These are phyloP conservation scores for Dendropsophus ebraccatus DNA, from an alignment of 2,113 vertebrate genomes.

Conservation along the genomic window DNA sequence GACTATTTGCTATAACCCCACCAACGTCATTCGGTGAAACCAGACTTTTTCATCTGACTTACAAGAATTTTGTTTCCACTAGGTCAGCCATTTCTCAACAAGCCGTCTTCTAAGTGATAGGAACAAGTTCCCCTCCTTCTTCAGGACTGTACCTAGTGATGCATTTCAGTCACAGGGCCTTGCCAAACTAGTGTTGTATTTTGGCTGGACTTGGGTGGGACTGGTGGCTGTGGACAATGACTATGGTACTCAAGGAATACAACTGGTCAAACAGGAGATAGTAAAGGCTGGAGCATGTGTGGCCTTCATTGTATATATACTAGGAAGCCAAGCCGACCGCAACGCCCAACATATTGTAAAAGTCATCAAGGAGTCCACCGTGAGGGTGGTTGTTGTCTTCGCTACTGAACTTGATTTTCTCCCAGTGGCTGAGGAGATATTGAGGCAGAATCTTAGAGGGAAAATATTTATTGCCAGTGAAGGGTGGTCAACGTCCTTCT, in stretches of 20 bases:
- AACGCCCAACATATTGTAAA: background rate
- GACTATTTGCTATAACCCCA: too few species aligned
- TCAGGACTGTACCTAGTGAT: slow-evolving; percentile 61
- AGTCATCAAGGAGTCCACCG: background rate
- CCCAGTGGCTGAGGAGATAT: slow-evolving; percentile 12
- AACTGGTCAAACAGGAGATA: slow-evolving; percentile 31
- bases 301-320: slow-evolving; percentile 38
- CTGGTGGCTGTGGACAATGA: slow-evolving; percentile 38
- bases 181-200: slow-evolving; percentile 35
- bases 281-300: slow-evolving; percentile 38
- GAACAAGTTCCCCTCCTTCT: slow-evolving; percentile 32
- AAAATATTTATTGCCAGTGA: slow-evolving; percentile 41
- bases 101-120: slow-evolving; percentile 25
- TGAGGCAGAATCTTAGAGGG: background rate
- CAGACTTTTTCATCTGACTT: too few species aligned
- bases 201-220: slow-evolving; percentile 57
- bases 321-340: background rate
- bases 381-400: slow-evolving; percentile 3
- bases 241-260: slow-evolving; percentile 24
- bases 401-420: background rate
- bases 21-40: too few species aligned
- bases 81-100: slow-evolving; percentile 40
- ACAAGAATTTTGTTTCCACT: background rate
- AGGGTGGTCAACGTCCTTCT: slow-evolving; percentile 15
- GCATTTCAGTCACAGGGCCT: slow-evolving; percentile 42